Conservation (phyloP, 2,888 invertebrate species). For the Deroplatys truncata region DNA sequence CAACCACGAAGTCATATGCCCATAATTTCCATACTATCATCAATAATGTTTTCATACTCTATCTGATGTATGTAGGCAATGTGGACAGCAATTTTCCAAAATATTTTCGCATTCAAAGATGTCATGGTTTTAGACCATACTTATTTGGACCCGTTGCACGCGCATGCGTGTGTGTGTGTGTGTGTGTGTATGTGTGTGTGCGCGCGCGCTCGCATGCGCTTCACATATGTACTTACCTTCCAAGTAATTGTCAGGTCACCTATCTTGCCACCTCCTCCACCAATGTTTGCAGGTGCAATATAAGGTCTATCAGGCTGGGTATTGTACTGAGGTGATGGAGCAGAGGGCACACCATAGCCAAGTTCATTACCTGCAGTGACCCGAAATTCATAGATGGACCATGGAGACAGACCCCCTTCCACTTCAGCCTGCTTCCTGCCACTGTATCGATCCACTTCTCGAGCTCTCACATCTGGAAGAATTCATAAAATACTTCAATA, state of each 20-base stretch:
- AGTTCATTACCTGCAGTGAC: constrained; percentile 82
- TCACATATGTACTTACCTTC: constrained; percentile 47
- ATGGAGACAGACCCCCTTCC: constrained; percentile 71
- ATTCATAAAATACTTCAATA: constrained; percentile 4
- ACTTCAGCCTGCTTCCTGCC: constrained; percentile 71
- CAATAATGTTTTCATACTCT: too few species aligned
- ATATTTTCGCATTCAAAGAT: too few species aligned
- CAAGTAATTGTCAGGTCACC: constrained; percentile 91
- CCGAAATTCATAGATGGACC: constrained; percentile 86
- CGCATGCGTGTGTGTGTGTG: too few species aligned
- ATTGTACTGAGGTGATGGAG: constrained; percentile 80
- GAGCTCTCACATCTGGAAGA: constrained; percentile 53
- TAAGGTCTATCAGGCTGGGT: constrained; percentile 77
- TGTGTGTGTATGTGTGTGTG: too few species aligned
- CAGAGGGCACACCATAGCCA: constrained; percentile 76
- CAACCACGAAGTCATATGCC: too few species aligned
- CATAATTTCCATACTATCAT: too few species aligned
- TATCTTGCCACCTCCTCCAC: constrained; percentile 94
- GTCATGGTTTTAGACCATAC: too few species aligned
- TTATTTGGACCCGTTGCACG: too few species aligned
- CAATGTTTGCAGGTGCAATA: constrained; percentile 71
- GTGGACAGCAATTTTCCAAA: too few species aligned
- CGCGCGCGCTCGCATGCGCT: too few species aligned
- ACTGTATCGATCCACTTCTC: constrained; percentile 72
- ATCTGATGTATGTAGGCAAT: too few species aligned